phyloP scores from a whole-genome alignment of 2,113 vertebrate genomes.

The Puma concolor region DNA sequence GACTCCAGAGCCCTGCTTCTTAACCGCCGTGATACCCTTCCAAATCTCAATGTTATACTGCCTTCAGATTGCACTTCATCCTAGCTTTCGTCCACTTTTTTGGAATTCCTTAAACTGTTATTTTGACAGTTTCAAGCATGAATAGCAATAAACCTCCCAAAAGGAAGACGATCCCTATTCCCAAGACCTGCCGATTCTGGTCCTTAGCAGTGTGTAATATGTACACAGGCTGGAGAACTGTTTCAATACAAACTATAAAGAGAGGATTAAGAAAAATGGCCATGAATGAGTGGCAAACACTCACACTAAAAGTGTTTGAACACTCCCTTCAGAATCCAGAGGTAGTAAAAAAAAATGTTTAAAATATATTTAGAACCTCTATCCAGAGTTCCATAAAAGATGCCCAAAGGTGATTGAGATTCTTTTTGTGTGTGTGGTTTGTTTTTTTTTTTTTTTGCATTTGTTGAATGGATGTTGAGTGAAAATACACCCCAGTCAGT shows the following conservation, averaged over 20 bases:
- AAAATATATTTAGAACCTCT: not conserved
- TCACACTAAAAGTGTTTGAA: not conserved
- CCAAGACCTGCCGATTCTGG: not conserved
- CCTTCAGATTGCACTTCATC: not conserved
- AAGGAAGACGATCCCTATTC: not conserved
- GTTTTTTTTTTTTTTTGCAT: not conserved
- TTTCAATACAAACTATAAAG: not conserved
- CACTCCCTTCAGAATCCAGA: not conserved
- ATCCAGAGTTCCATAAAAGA: not conserved
- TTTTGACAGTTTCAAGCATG: not conserved
- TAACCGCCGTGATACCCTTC: not conserved
- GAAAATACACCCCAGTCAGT: not conserved
- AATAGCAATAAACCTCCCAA: not conserved
- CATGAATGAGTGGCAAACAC: not conserved
- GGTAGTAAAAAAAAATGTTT: not conserved
- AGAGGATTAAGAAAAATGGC: not conserved
- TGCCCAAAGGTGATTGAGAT: not conserved
- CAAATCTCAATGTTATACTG: not conserved
- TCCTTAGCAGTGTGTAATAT: not conserved
- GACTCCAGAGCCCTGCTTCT: not conserved
- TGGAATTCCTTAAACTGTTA: not conserved
- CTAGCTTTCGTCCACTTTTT: not conserved
- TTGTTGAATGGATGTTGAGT: not conserved
- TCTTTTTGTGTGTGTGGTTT: not conserved
- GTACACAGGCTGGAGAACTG: not conserved